phyloP scores from a whole-genome alignment of 2,113 vertebrate species.

The Muntiacus muntjak region DNA sequence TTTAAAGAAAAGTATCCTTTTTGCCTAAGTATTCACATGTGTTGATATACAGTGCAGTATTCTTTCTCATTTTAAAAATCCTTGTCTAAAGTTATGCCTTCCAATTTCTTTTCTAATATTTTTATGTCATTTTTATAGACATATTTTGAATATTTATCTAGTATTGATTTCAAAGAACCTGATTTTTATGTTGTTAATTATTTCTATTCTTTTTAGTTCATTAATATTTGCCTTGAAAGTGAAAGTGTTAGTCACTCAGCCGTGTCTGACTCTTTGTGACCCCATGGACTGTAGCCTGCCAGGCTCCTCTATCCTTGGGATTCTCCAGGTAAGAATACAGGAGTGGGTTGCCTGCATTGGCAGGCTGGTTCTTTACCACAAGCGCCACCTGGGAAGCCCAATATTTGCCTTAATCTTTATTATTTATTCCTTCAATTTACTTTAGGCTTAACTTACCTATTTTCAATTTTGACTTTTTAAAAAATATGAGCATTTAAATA shows the following conservation, averaged over 20 bases:
- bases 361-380: fast-evolving
- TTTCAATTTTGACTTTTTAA: background rate
- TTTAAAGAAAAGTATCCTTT: background rate
- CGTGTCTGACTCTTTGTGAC: background rate
- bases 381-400: background rate
- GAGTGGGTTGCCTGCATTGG: background rate
- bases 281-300: background rate
- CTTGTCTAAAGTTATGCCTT: background rate
- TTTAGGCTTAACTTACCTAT: background rate
- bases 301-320: background rate
- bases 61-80: background rate
- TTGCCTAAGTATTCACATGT: background rate
- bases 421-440: background rate
- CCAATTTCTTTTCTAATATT: background rate
- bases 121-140: background rate
- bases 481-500: background rate
- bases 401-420: background rate
- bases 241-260: background rate
- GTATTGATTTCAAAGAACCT: background rate
- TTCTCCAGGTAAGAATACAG: background rate
- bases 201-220: background rate
- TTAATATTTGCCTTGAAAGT: background rate
- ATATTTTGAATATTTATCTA: background rate
- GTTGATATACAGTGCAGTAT: background rate
- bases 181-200: background rate